Conservation (phyloP, 2,113 vertebrate species). For the Pogonocichla stellata region DNA sequence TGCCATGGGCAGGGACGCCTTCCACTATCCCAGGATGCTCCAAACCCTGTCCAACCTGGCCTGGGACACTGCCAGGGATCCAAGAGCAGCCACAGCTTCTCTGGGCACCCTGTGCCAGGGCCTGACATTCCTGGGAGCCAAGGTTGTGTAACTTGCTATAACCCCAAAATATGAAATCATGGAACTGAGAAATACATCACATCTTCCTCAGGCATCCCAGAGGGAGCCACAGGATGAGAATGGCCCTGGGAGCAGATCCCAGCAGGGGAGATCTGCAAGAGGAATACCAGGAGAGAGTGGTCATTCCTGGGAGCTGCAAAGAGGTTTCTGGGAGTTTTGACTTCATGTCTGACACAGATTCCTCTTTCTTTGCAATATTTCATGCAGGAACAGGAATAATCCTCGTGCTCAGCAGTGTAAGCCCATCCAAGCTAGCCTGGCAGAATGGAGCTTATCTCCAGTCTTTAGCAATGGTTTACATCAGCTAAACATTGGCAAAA, state of each 20-base stretch:
- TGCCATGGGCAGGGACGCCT: not conserved
- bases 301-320: not conserved
- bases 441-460: not conserved
- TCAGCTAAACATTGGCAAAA: not conserved
- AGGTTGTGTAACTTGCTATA: not conserved
- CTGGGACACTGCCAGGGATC: not conserved
- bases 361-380: not conserved
- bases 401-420: not conserved
- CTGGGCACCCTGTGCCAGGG: not conserved
- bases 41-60: rapidly evolving
- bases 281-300: not conserved
- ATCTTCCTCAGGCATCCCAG: not conserved
- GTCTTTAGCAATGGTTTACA: not conserved
- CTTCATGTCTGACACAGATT: not conserved
- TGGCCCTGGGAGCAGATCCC: not conserved
- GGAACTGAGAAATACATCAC: not conserved
- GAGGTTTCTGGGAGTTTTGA: not conserved
- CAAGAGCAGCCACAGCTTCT: not conserved
- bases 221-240: not conserved
- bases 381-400: not conserved
- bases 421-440: not conserved
- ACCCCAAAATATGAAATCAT: not conserved
- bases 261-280: not conserved
- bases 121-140: not conserved
- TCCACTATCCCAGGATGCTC: not conserved